Percentiles rank a stretch among this genome's conserved stretches.
These are phyloP conservation scores for Aphis gossypii DNA, from an alignment of 1,140 invertebrate species.

Conservation along the genomic window DNA sequence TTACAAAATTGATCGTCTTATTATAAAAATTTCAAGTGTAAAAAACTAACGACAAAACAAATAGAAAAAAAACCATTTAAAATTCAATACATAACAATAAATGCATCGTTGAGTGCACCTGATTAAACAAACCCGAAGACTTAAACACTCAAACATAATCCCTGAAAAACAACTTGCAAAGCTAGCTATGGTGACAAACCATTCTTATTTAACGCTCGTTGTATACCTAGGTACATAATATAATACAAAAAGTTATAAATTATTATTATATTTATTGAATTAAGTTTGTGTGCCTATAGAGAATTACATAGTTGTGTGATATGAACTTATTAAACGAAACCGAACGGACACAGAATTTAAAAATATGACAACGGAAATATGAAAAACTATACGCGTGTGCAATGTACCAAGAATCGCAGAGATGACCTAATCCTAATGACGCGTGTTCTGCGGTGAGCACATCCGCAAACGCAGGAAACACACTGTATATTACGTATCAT, in stretches of 20 bases:
- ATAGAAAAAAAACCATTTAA: background rate
- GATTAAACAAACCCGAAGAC: background rate
- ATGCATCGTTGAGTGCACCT: background rate
- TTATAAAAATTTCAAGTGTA: no score
- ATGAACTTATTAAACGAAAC: background rate
- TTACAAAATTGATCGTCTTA: no score
- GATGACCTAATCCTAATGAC: slow-evolving; percentile 17
- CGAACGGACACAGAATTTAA: background rate
- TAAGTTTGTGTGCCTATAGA: background rate
- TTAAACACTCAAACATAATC: background rate
- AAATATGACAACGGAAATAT: background rate
- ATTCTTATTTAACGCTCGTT: background rate
- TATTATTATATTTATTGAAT: background rate
- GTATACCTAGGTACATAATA: background rate
- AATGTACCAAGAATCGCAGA: background rate
- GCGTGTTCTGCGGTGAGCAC: slow-evolving; percentile 24
- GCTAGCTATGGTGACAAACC: background rate
- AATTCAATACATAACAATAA: background rate
- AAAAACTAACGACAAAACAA: background rate
- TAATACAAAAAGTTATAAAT: no score
- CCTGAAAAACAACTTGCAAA: background rate
- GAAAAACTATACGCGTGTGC: background rate
- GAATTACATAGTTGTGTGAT: background rate
- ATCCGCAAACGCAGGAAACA: slow-evolving; percentile 42
- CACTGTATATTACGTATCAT: background rate